Evolutionary conservation across 2,113 vertebrate species (phyloP).

Genomic region (Neolamprologus cancellatus): DNA sequence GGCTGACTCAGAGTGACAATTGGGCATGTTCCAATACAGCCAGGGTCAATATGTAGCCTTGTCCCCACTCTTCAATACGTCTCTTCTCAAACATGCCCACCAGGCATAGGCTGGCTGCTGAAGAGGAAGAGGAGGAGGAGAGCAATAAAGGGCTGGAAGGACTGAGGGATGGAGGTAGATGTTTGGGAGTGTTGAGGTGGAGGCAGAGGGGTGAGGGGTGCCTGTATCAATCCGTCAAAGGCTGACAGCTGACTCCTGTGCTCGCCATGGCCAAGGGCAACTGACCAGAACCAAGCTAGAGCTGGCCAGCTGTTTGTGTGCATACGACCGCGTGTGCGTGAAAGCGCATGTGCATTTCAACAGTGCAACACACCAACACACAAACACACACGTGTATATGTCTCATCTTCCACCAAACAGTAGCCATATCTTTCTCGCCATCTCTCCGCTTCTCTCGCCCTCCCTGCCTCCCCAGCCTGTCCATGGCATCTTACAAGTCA

Average conservation of each 20-base stretch:
- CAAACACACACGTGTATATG: background rate
- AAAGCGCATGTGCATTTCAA: background rate
- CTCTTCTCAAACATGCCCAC: conserved; percentile 79
- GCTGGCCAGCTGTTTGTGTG: conserved; percentile 50
- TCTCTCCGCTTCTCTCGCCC: conserved; percentile 18
- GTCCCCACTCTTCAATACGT: conserved; percentile 31
- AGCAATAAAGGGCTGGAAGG: conserved; percentile 8
- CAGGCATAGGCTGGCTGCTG: conserved; percentile 76
- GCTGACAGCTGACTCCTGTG: conserved; percentile 85
- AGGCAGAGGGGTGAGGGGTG: conserved; percentile 64
- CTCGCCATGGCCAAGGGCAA: conserved; percentile 75
- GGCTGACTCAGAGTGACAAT: conserved; percentile 45
- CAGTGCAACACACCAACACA: background rate
- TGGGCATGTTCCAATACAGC: conserved; percentile 41
- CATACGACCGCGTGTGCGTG: background rate
- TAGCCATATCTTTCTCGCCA: conserved; percentile 43
- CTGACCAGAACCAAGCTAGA: conserved; percentile 77
- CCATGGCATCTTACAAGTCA: conserved; percentile 83
- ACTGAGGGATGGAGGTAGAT: conserved; percentile 41
- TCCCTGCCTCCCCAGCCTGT: conserved; percentile 46
- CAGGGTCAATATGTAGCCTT: conserved; percentile 43
- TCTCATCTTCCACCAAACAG: conserved; percentile 37
- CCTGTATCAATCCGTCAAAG: conserved; percentile 90
- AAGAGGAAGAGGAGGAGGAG: background rate
- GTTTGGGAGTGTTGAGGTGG: conserved; percentile 69